Conservation (phyloP, 2,113 vertebrate species). For the Tursiops truncatus region DNA sequence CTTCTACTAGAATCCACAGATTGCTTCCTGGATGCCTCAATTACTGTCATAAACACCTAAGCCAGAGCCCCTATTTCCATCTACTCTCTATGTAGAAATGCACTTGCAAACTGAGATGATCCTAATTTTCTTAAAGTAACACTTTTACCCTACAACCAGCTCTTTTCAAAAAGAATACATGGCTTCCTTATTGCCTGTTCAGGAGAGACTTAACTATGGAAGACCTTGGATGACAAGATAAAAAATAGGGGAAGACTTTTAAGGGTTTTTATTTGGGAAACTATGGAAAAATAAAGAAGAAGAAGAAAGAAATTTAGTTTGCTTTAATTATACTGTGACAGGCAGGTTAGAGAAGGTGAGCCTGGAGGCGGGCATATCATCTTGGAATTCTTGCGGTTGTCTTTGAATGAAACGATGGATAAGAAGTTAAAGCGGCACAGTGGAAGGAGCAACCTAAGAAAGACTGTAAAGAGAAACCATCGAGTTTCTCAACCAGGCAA, state of each 20-base stretch:
- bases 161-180: neutral
- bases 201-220: neutral
- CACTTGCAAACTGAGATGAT: neutral
- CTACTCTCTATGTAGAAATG: neutral
- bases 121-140: neutral
- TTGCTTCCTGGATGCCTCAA: neutral
- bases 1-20: neutral
- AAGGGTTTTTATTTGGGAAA: neutral
- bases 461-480: neutral
- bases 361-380: neutral
- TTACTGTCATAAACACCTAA: neutral
- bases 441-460: neutral
- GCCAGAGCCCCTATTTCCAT: neutral
- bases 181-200: neutral
- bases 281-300: conserved; percentile 4
- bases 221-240: neutral
- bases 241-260: neutral
- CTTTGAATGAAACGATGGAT: neutral
- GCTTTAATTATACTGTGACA: neutral
- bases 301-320: neutral
- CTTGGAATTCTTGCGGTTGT: neutral
- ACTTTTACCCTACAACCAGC: neutral
- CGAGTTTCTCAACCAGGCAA: neutral
- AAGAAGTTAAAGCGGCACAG: neutral
- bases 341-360: neutral